Evolutionary conservation across 2,888 invertebrate genomes (phyloP), one percentile per base, ranked within the genome.

Genomic region (Athalia cordata): DNA sequence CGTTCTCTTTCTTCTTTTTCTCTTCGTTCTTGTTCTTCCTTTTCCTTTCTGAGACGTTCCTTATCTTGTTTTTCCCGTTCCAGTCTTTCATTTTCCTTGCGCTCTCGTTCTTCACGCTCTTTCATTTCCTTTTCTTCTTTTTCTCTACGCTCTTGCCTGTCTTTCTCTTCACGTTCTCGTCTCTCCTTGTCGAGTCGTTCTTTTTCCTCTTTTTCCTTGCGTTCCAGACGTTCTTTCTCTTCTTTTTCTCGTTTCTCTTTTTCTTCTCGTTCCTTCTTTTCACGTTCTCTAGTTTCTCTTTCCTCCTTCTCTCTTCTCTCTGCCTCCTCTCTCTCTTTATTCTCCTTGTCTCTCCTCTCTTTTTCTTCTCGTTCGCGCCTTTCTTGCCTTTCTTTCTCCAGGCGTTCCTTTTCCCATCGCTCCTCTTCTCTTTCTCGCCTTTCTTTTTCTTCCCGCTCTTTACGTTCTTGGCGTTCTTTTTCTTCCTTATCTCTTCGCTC

Each of bases 1-100:
- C 90, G 89, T 81, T 92, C 91, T 49, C 91, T 89, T 82, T 92
- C 91, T 83, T 92, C 92, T 78, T 82, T 86, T 70, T 86, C 88
- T 4, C 86, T 84, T 66, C 85, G 84, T 77, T 89, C 89, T 77
- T 84, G 86, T 62, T 88, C 89, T 52, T 90, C 89, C 8, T 87
- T 85, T 80, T 89, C 87, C 84, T 92, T 91, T 85, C 90, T 90
- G 77, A 86, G 81, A 83, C 90, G 90, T 90, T 80, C 89, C 86
- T 85, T 87, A 83, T 89, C 90, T 57, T 86, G 80, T 77, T 82
- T 82, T 72, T 81, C 84, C 52, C 85, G 80, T 78, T 87, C 85
- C 50, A 85, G 79, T n/a, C 87, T 82, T 79, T 85, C 85, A 77
- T 86, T 87, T 79, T 88, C 87, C 61, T 84, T 85, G 47, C 88